Percentiles rank a stretch among this genome's conserved stretches.
Evolutionary conservation across 2,113 vertebrate genomes (phyloP).

Genomic region (Crotalus horridus): DNA sequence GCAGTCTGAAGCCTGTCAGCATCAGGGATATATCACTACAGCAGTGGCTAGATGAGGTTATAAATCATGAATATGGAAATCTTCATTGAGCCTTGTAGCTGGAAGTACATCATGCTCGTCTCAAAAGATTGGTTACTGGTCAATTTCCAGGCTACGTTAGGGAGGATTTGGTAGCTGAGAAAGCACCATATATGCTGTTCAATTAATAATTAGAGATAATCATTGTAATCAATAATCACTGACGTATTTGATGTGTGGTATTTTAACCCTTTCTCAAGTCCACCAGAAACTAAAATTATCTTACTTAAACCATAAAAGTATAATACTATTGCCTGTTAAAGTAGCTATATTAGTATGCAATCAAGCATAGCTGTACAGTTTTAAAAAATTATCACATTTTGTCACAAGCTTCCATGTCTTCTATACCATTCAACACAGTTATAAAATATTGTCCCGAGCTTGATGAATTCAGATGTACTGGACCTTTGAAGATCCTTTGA

Average conservation of each 20-base stretch:
- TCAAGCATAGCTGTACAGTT: neutral
- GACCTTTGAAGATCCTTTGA: neutral
- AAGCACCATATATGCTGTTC: neutral
- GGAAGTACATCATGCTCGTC: neutral
- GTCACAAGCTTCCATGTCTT: neutral
- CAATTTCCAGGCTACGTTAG: neutral
- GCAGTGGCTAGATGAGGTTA: neutral
- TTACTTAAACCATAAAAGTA: neutral
- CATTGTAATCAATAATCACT: neutral
- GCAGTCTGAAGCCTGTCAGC: neutral
- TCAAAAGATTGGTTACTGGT: neutral
- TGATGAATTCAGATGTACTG: neutral
- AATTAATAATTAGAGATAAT: neutral
- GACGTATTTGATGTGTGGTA: neutral
- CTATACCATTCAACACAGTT: neutral
- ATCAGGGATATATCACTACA: neutral
- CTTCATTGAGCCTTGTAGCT: neutral
- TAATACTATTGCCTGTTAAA: neutral
- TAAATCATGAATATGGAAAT: neutral
- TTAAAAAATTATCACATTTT: neutral
- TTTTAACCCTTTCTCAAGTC: neutral
- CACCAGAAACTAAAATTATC: neutral
- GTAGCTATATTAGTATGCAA: neutral
- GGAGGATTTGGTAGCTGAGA: neutral
- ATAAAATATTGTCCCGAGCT: neutral